Evolutionary conservation across 2,888 invertebrate species (phyloP).

Genomic region (Sinodicranocentrus sp.): DNA sequence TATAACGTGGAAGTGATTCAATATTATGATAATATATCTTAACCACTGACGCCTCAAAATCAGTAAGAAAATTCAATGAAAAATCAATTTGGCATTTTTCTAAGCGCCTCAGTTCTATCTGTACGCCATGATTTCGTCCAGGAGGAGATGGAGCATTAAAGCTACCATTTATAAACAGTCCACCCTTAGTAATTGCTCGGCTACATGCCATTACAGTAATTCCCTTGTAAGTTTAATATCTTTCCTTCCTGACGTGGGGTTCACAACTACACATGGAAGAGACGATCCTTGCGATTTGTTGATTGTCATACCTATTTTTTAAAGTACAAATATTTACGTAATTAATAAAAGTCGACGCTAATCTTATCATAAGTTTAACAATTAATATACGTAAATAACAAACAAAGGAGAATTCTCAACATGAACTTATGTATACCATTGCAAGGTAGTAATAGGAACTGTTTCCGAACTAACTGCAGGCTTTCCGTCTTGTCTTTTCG

Average conservation of each 20-base stretch:
- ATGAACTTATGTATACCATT: no score
- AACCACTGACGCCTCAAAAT: slow-evolving; percentile 14
- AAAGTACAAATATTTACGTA: no score
- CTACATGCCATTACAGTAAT: slow-evolving; percentile 69
- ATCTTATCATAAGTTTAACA: no score
- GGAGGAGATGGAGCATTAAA: slow-evolving; percentile 39
- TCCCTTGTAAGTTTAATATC: slow-evolving; percentile 8
- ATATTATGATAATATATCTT: slow-evolving; percentile 57
- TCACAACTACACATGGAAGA: slow-evolving; percentile 47
- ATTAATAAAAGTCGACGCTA: no score
- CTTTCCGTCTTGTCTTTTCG: no score
- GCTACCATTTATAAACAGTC: slow-evolving; percentile 56
- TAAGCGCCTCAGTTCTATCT: slow-evolving; percentile 36
- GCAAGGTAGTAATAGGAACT: slow-evolving; percentile 71
- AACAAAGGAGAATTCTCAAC: no score
- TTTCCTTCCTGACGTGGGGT: no score
- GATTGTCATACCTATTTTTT: slow-evolving; percentile 74
- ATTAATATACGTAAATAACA: no score
- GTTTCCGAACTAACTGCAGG: not conserved
- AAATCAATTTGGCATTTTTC: slow-evolving; percentile 16
- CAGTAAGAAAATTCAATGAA: slow-evolving; percentile 43
- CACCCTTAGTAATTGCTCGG: slow-evolving; percentile 41
- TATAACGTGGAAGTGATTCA: slow-evolving; percentile 23
- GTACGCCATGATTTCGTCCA: slow-evolving; percentile 24
- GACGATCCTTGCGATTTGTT: slow-evolving; percentile 73